Conservation (phyloP, 2,888 invertebrate genomes). For the Pharmacophagus antenor region DNA sequence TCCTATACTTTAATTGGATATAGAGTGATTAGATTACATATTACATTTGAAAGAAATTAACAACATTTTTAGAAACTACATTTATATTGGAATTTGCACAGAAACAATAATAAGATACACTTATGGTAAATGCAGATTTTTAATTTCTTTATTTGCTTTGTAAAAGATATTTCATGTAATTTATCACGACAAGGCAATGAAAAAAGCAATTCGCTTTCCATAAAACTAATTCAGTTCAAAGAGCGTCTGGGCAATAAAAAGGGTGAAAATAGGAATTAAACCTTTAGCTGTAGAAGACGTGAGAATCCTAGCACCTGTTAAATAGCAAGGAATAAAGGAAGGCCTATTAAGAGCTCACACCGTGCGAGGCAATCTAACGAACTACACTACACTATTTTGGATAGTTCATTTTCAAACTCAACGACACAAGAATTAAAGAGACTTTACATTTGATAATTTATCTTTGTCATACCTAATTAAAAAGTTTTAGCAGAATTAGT, state of each 20-base stretch:
- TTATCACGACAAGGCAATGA: conserved; percentile 78
- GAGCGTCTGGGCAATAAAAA: conserved; percentile 79
- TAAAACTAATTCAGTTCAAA: conserved; percentile 81
- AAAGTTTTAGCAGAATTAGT: neutral
- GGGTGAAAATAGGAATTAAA: conserved; percentile 76
- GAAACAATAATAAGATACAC: neutral
- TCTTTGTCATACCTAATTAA: neutral
- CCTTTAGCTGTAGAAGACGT: conserved; percentile 70
- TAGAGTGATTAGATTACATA: no score
- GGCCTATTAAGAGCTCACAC: conserved; percentile 69
- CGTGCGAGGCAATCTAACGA: conserved; percentile 64
- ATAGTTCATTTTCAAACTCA: conserved; percentile 52
- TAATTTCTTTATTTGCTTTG: neutral
- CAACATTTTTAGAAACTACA: no score
- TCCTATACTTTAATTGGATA: no score
- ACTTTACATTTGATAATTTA: conserved; percentile 1
- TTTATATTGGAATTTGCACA: no score
- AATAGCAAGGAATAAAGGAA: conserved; percentile 70
- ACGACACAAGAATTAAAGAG: conserved; percentile 21
- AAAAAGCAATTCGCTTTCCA: conserved; percentile 79
- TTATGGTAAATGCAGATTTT: neutral
- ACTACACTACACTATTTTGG: conserved; percentile 57
- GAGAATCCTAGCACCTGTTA: conserved; percentile 69
- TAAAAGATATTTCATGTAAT: conserved; percentile 72
- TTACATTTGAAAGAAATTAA: no score